These are phyloP conservation scores for Rhyacophila brunnea DNA, from an alignment of 1,140 invertebrate genomes.

Conservation along the genomic window DNA sequence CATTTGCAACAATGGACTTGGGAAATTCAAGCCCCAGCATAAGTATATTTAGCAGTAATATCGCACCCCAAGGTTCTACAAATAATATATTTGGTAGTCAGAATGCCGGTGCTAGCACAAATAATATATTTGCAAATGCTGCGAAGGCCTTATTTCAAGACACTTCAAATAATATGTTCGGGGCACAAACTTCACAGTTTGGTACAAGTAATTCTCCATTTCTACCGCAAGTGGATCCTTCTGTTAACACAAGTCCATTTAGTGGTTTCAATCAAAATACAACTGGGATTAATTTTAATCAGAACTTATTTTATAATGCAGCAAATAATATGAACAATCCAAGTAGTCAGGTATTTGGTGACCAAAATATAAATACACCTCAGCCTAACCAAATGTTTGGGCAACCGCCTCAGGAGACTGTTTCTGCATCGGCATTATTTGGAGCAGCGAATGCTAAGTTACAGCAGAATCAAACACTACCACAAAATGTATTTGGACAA, in stretches of 20 bases:
- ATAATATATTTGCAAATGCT: slow-evolving; percentile 16
- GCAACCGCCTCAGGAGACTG: slow-evolving; percentile 1
- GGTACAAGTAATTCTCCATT: neutral
- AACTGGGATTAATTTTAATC: too few species aligned
- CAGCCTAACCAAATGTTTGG: neutral
- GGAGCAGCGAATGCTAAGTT: slow-evolving; percentile 6
- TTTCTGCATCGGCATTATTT: slow-evolving; percentile 2
- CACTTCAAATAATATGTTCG: slow-evolving; percentile 6
- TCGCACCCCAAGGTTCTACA: neutral
- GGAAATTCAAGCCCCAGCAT: neutral
- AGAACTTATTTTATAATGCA: too few species aligned
- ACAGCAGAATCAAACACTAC: neutral
- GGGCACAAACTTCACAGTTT: neutral
- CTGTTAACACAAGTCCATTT: too few species aligned
- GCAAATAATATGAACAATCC: too few species aligned
- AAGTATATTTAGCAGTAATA: slow-evolving; percentile 3
- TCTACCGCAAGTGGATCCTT: too few species aligned
- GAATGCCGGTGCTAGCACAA: neutral
- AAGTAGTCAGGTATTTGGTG: too few species aligned
- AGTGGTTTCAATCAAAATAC: too few species aligned
- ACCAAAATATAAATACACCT: too few species aligned
- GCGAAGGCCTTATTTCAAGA: slow-evolving; percentile 14
- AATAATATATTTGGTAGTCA: neutral
- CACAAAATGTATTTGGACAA: slow-evolving; percentile 5
- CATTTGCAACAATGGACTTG: neutral